Evolutionary conservation across 2,113 vertebrate genomes (phyloP), one percentile per base, ranked within the genome.

Genomic region (Sinocyclocheilus grahami): DNA sequence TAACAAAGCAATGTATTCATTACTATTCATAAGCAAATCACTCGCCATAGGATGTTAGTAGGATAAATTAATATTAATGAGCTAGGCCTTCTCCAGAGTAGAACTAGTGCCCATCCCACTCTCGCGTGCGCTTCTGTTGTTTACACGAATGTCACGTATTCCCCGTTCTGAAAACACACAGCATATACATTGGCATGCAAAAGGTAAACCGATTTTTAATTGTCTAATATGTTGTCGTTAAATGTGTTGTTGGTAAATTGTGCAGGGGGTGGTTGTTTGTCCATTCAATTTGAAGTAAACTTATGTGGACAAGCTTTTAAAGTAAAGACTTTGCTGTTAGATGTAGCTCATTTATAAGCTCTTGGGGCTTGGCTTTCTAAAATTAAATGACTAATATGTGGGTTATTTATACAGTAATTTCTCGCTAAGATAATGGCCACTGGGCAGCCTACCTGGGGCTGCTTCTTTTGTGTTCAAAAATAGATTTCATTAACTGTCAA

Each of bases 91-190:
- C 55, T 78, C 30, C 33, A 22, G 11, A n/a, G 51, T 58, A 51
- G 74, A 24, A 18, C 13, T 81, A 55, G 39, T 37, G 71, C 86
- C 46, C 22, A 71, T 11, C 81, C 63, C 33, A 77, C 71, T 82
- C 24, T 53, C 18, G 51, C 67, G 33, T 84, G 85, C 81, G 67
- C 75, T 3, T 46, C 53, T 60, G 79, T 62, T 74, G 85, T 86
- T 86, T 75, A 75, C 65, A 67, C 7, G 75, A 83, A 46, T 33
- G 87, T 80, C 58, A 86, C 37, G 8, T 7, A 69, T 46, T 24
- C 37, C 78, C 42, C 78, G 37, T 63, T 33, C 58, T 14, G 63
- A 60, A 76, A 78, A 77, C n/a, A 5, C 51, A 6, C 27, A 22
- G 18, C 37, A 37, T 4, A 12, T 13, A 39, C 33, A 7, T 10